phyloP scores from a whole-genome alignment of 2,888 invertebrate species.

The Lumbricus terrestris region DNA sequence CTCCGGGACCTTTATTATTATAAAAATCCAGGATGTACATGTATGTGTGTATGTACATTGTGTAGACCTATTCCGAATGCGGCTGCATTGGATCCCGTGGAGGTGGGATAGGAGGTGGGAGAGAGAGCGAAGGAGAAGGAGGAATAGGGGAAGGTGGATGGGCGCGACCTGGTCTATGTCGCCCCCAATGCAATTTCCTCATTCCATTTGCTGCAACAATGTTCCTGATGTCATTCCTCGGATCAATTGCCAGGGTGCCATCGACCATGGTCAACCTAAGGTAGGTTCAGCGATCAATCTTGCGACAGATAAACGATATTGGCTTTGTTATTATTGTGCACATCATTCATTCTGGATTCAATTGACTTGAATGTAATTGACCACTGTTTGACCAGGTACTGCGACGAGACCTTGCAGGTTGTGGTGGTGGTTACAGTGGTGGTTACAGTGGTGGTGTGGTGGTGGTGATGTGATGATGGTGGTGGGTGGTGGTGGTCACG shows the following conservation, averaged over 20 bases:
- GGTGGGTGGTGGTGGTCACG: too few species aligned
- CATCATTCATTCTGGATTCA: too few species aligned
- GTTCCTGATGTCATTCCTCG: slow-evolving; percentile 28
- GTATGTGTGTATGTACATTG: not conserved
- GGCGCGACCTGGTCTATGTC: slow-evolving; percentile 31
- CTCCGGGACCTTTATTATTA: too few species aligned
- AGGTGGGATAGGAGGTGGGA: not conserved
- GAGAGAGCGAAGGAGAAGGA: not conserved
- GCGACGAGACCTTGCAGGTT: too few species aligned
- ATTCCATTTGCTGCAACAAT: slow-evolving; percentile 31
- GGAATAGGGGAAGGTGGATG: not conserved
- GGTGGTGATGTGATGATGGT: too few species aligned
- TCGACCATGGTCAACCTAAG: slow-evolving; percentile 33
- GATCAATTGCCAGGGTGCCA: slow-evolving; percentile 30
- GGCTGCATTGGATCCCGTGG: slow-evolving; percentile 10
- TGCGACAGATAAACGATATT: not conserved
- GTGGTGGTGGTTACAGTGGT: too few species aligned
- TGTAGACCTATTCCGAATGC: slow-evolving; percentile 9
- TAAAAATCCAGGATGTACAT: too few species aligned
- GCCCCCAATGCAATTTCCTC: slow-evolving; percentile 27
- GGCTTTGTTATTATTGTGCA: too few species aligned
- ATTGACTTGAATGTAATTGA: too few species aligned
- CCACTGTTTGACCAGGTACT: too few species aligned
- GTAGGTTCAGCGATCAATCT: slow-evolving; percentile 13
- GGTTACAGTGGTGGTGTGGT: too few species aligned